These are phyloP conservation scores for Dorcus hopei DNA, from an alignment of 2,888 invertebrate species.

Conservation along the genomic window DNA sequence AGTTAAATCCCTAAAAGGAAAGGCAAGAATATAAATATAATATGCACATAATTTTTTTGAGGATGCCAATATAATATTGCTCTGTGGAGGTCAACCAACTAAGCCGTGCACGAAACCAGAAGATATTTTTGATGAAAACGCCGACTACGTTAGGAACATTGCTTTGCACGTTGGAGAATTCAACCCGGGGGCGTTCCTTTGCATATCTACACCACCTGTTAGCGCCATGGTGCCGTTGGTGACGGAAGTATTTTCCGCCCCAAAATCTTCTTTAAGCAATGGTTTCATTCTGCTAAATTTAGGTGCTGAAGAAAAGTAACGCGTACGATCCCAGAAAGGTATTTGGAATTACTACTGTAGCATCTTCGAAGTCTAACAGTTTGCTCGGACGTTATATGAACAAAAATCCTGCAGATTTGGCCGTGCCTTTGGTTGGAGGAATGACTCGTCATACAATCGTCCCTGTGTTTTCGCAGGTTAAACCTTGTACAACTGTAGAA, in stretches of 20 bases:
- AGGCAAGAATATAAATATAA: no score
- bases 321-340: constrained; percentile 39
- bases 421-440: constrained; percentile 44
- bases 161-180: constrained; percentile 42
- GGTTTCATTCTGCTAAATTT: constrained; percentile 9
- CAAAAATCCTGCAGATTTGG: constrained; percentile 31
- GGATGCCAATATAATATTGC: constrained; percentile 40
- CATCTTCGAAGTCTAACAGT: constrained; percentile 37
- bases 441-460: constrained; percentile 36
- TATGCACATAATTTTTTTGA: constrained; percentile 18
- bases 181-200: constrained; percentile 40
- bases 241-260: constrained; percentile 36
- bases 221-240: constrained; percentile 44
- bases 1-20: no score
- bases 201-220: constrained; percentile 43
- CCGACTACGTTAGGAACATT: constrained; percentile 38
- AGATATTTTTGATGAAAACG: constrained; percentile 39
- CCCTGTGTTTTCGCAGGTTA: constrained; percentile 42
- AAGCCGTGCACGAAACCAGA: constrained; percentile 30
- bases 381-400: constrained; percentile 33
- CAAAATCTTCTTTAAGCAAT: neutral
- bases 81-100: constrained; percentile 39
- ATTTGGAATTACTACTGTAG: constrained; percentile 39
- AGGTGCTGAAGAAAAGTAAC: constrained; percentile 44
- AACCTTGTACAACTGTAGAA: constrained; percentile 15